phyloP scores from a whole-genome alignment of 2,797 vertebrate species.

The Hypotaenidia okinawae region DNA sequence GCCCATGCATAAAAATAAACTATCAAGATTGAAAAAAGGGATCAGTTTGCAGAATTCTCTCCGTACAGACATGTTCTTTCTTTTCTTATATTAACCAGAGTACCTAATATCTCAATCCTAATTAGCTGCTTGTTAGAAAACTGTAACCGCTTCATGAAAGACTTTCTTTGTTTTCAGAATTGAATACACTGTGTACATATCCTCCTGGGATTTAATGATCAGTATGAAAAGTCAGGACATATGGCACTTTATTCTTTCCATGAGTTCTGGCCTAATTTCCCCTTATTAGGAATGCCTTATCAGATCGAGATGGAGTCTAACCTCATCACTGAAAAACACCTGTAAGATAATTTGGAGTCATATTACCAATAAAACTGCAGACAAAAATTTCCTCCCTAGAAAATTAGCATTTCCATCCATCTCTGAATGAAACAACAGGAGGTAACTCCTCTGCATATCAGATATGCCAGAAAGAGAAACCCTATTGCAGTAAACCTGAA shows the following conservation, averaged over 20 bases:
- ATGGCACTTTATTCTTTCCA: slow-evolving; percentile 58
- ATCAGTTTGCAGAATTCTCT: slow-evolving; percentile 26
- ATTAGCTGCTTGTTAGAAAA: slow-evolving; percentile 64
- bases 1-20: neutral
- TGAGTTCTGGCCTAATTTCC: slow-evolving; percentile 60
- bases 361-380: slow-evolving; percentile 70
- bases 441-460: slow-evolving; percentile 48
- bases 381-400: slow-evolving; percentile 64
- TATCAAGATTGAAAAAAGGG: neutral
- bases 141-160: slow-evolving; percentile 33
- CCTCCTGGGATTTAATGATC: slow-evolving; percentile 11
- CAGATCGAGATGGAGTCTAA: slow-evolving; percentile 76
- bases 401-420: slow-evolving; percentile 69
- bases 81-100: slow-evolving; percentile 35
- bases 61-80: neutral
- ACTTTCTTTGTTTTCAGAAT: slow-evolving; percentile 50
- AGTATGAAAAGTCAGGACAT: slow-evolving; percentile 43
- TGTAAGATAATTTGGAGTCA: slow-evolving; percentile 76
- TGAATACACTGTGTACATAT: neutral
- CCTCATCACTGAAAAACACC: slow-evolving; percentile 68
- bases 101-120: slow-evolving; percentile 24
- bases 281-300: slow-evolving; percentile 72
- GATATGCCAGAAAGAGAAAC: slow-evolving; percentile 57
- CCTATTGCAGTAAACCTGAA: slow-evolving; percentile 58
- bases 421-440: slow-evolving; percentile 50